A percentile compares a stretch with the other conserved stretches of the same genome.
These are phyloP conservation scores for Nyctereutes procyonoides DNA, from an alignment of 2,113 vertebrate species.

Conservation along the genomic window DNA sequence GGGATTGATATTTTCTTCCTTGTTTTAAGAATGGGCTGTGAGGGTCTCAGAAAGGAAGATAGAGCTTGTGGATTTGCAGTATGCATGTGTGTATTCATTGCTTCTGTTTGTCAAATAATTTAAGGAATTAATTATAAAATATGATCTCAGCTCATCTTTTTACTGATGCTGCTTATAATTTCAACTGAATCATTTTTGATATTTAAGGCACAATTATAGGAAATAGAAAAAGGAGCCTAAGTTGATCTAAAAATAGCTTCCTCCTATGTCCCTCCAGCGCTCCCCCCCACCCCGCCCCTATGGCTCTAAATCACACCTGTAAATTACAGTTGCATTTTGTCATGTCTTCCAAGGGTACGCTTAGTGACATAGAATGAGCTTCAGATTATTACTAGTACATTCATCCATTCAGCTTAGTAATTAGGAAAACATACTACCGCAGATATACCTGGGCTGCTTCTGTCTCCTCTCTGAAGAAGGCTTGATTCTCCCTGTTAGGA, in stretches of 20 bases:
- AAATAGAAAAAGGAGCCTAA: neutral
- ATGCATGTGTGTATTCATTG: neutral
- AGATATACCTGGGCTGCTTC: neutral
- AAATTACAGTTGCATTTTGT: conserved; percentile 9
- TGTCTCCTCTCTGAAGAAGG: neutral
- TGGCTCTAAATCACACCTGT: neutral
- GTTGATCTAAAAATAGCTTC: neutral
- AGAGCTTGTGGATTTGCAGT: neutral
- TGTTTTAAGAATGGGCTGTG: neutral
- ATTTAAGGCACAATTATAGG: neutral
- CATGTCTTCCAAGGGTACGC: neutral
- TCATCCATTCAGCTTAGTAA: neutral
- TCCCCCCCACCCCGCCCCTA: too few relatives aligned
- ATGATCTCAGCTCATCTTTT: neutral
- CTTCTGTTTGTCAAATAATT: conserved; percentile 31
- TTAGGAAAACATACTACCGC: neutral
- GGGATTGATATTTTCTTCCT: neutral
- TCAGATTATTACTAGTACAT: neutral
- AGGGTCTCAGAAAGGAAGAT: neutral
- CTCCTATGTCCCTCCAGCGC: neutral
- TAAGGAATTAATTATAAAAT: conserved; percentile 16
- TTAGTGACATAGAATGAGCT: neutral
- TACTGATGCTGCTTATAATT: conserved; percentile 30
- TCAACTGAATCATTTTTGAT: conserved; percentile 6
- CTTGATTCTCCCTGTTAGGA: neutral